Conservation (phyloP, 2,888 invertebrate genomes). For the Diadegma fenestrale region DNA sequence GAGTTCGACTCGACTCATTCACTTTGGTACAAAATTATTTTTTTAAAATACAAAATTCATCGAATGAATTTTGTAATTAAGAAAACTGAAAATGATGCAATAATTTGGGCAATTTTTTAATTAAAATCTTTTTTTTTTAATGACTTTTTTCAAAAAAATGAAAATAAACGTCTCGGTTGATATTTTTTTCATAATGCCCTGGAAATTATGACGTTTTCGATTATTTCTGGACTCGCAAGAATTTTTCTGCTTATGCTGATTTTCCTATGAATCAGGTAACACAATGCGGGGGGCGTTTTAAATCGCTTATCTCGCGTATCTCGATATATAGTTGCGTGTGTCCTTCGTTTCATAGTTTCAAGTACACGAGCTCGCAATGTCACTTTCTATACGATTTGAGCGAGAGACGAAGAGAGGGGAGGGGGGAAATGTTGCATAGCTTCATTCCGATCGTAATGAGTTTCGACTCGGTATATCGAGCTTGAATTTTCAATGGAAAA, state of each 20-base stretch:
- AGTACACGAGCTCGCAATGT: slow-evolving; percentile 45
- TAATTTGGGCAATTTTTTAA: too few species aligned
- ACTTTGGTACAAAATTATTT: not conserved
- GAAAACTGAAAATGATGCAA: too few species aligned
- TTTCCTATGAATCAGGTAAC: slow-evolving; percentile 31
- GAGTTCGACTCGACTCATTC: not conserved
- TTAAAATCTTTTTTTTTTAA: too few species aligned
- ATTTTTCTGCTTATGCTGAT: not conserved
- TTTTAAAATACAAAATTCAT: too few species aligned
- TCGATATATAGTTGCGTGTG: slow-evolving; percentile 36
- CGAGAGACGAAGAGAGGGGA: not conserved
- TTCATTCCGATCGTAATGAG: slow-evolving; percentile 14
- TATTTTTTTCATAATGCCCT: too few species aligned
- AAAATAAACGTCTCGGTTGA: too few species aligned
- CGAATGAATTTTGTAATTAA: too few species aligned
- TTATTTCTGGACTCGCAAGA: not conserved
- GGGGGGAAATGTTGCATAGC: not conserved
- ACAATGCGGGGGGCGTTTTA: slow-evolving; percentile 59
- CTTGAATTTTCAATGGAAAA: slow-evolving; percentile 14
- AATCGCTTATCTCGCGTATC: slow-evolving; percentile 29
- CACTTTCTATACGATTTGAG: slow-evolving; percentile 18
- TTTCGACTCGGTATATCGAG: not conserved
- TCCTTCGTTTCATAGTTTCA: slow-evolving; percentile 60
- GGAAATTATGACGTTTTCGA: not conserved
- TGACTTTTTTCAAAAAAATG: too few species aligned